These are phyloP conservation scores for Eriosoma lanigerum DNA, from an alignment of 1,140 invertebrate genomes.

Conservation along the genomic window DNA sequence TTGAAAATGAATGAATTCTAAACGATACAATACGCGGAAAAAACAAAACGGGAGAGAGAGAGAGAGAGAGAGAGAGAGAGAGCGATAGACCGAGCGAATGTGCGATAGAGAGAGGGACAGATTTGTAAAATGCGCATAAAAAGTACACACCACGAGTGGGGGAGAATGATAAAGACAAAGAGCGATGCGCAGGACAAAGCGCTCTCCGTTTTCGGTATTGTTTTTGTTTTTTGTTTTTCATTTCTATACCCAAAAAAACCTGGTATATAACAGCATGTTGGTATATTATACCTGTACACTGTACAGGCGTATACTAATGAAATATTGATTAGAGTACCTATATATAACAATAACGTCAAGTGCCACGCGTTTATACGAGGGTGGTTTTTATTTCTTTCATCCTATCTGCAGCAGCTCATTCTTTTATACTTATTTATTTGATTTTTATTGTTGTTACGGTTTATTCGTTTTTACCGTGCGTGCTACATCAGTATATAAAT, in stretches of 20 bases:
- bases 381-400: neutral
- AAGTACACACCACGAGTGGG: neutral
- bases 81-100: neutral
- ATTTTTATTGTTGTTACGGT: conserved; percentile 21
- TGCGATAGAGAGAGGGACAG: neutral
- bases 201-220: neutral
- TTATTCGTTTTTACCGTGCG: neutral
- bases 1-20: conserved; percentile 24
- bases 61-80: neutral
- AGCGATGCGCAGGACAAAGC: neutral
- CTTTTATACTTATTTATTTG: neutral
- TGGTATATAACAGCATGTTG: neutral
- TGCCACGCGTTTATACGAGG: conserved; percentile 3
- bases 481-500: too few species aligned
- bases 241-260: neutral
- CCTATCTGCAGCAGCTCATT: neutral
- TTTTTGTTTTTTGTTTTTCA: neutral
- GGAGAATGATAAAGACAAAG: neutral
- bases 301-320: conserved; percentile 14
- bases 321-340: conserved; percentile 42
- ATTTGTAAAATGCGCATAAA: neutral
- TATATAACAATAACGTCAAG: too few species aligned
- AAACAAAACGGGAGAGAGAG: neutral
- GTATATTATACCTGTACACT: neutral
- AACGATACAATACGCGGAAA: neutral